Conservation (phyloP, 2,797 vertebrate genomes). For the Centroberyx gerrardi region DNA sequence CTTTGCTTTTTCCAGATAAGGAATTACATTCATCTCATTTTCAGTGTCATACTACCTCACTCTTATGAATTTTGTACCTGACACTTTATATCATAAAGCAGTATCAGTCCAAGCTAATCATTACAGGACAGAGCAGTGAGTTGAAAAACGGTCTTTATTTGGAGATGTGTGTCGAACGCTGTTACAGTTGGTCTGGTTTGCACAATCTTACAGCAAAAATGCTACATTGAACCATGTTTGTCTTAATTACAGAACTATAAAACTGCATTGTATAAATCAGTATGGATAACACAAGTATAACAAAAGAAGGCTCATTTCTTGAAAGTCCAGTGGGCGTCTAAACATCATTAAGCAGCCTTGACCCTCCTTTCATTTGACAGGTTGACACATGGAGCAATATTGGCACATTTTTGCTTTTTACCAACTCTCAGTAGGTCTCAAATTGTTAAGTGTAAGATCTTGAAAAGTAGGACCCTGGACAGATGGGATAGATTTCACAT, state of each 20-base stretch:
- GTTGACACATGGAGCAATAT: too few species aligned
- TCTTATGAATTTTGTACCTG: neutral
- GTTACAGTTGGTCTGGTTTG: neutral
- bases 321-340: too few species aligned
- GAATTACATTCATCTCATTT: too few species aligned
- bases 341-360: too few species aligned
- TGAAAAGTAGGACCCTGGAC: too few species aligned
- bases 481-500: too few species aligned
- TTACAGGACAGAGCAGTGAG: slow-evolving; percentile 17
- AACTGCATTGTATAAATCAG: neutral
- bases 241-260: neutral
- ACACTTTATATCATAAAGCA: neutral
- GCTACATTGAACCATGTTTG: neutral
- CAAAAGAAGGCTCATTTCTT: neutral
- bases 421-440: too few species aligned
- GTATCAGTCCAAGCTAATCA: neutral
- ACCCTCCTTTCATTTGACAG: too few species aligned
- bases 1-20: too few species aligned
- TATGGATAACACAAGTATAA: neutral
- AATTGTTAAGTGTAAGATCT: too few species aligned
- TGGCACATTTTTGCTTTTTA: too few species aligned
- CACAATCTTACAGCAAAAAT: neutral
- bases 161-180: neutral
- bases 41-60: too few species aligned
- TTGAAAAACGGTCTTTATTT: slow-evolving; percentile 42